Evolutionary conservation across 2,888 invertebrate species (phyloP).

Genomic region (Andrena chrysosceles): DNA sequence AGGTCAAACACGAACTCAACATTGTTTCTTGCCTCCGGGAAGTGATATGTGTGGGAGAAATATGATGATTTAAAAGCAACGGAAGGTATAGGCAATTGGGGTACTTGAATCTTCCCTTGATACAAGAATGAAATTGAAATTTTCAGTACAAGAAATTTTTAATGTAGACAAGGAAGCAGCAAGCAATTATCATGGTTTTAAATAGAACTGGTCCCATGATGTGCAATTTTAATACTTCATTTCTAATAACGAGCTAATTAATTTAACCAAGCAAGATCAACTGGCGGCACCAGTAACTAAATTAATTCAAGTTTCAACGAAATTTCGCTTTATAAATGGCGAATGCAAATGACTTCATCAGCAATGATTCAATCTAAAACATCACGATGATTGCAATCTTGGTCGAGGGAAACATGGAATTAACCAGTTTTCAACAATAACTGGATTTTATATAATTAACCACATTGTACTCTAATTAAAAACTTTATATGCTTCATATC

Average conservation of each 20-base stretch:
- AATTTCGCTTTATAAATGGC: constrained; percentile 26
- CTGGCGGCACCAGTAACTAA: not conserved
- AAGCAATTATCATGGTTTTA: not conserved
- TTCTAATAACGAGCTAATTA: constrained; percentile 17
- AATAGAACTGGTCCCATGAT: not conserved
- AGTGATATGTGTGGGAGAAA: no score
- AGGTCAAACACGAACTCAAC: not conserved
- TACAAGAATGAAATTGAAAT: no score
- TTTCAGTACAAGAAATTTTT: no score
- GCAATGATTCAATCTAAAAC: not conserved
- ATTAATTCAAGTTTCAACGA: constrained; percentile 24
- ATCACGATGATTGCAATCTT: not conserved
- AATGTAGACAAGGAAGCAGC: not conserved
- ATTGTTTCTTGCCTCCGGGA: not conserved
- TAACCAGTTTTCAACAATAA: not conserved
- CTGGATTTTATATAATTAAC: not conserved
- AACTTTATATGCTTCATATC: no score
- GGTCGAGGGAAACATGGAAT: not conserved
- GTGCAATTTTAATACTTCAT: constrained; percentile 7
- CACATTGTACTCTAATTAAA: no score
- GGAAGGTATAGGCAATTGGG: no score
- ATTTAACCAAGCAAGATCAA: not conserved
- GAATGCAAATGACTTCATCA: constrained; percentile 9
- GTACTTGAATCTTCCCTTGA: no score
- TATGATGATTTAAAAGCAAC: no score